These are phyloP conservation scores for Coecobrya sp. DNA, from an alignment of 2,888 invertebrate genomes.

Conservation along the genomic window DNA sequence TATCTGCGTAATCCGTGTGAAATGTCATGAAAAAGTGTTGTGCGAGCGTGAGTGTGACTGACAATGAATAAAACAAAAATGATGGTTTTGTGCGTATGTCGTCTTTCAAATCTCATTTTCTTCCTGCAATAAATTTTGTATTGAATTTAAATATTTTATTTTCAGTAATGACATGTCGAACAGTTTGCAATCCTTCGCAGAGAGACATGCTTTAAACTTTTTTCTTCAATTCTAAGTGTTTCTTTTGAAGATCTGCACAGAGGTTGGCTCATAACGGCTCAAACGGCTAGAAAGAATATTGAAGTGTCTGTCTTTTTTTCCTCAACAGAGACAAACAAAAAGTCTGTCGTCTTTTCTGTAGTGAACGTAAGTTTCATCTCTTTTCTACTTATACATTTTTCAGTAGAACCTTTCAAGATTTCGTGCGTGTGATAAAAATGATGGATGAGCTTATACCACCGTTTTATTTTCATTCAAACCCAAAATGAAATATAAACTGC, in stretches of 20 bases:
- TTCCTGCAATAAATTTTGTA: not conserved
- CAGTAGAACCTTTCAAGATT: slow-evolving; percentile 5
- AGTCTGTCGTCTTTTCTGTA: not conserved
- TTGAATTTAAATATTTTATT: slow-evolving; percentile 1
- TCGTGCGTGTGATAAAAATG: slow-evolving; percentile 4
- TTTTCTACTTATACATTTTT: not conserved
- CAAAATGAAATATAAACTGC: not conserved
- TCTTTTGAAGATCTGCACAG: not conserved
- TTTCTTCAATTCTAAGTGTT: not conserved
- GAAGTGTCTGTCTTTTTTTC: not conserved
- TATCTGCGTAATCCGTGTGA: too few species aligned
- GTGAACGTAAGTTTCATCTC: not conserved
- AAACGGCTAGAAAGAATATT: not conserved
- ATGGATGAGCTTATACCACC: not conserved
- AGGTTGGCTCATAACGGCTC: not conserved
- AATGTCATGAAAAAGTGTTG: too few species aligned
- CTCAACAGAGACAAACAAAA: not conserved
- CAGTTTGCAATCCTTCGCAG: not conserved
- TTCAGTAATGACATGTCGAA: not conserved
- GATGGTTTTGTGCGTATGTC: too few species aligned
- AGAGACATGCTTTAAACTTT: not conserved
- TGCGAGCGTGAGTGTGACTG: too few species aligned
- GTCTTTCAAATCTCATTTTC: not conserved
- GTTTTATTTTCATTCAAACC: not conserved
- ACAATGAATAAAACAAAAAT: too few species aligned